Base-by-base conservation (phyloP, 1,140 invertebrate genomes). In the Heterodera schachtii region DNA sequence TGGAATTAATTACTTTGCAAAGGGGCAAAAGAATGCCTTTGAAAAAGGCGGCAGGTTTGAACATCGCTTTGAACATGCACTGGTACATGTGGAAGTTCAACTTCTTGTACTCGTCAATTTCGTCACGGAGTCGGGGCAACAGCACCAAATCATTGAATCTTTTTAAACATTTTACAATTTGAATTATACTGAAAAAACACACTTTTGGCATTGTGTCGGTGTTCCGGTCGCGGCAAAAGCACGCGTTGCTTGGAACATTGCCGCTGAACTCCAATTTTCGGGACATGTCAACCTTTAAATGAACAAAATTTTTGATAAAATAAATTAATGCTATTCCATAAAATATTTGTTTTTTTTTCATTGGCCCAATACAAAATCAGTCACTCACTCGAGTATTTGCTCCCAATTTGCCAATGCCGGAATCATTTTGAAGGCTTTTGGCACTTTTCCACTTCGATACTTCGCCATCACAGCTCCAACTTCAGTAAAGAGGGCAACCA, bases 41-140 rank as follows among this genome's bases (percentile, higher is more conserved):
- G 94, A 98, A 98, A 87, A 99, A 99, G n/a, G 94, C 97, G 73
- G 94, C 95, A 69, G 97, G 96, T 90, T 99, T 99, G 90, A 95
- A 99, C 0, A 99, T 91, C 11, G 97, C 93, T 91, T 98, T 98
- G 80, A 94, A 93, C 19, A 99, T 87, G 7, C 97, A 96, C 92
- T 95, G 94, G 90, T 97, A 98, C 9, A 99, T 91, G 91, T 99
- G 97, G 91, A 96, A 97, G 91, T 99, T 99, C 1, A 99, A 91
- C 90, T 94, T 93, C 90, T 98, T 98, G 90, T 95, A 98, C 90
- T 98, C 96, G 16, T 93, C 93, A 75, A 99, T 93, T 90, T 99
- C 97, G 91, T 99, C 97, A 73, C 97, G 92, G 11, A 98, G 92
- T 77, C 97, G 92, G 0, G 97, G 97, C 19, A 98, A 90, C 47